Evolutionary conservation across 2,888 invertebrate genomes (phyloP).

Genomic region (Microctonus aethiopoides): DNA sequence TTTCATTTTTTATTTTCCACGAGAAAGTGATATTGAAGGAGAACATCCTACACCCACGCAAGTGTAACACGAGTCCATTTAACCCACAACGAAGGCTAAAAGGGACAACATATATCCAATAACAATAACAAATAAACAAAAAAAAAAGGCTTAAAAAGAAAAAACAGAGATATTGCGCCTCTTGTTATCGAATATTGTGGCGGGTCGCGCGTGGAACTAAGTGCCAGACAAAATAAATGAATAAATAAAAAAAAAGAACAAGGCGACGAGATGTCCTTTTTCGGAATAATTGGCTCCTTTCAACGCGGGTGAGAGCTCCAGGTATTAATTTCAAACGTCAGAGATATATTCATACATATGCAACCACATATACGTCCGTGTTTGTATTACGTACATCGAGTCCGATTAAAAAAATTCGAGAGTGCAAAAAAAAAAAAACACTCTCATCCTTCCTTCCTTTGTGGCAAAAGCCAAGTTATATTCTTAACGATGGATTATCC

Average conservation of each 20-base stretch:
- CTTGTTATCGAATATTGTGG: conserved; percentile 41
- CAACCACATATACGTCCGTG: too few species aligned
- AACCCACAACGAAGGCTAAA: background rate
- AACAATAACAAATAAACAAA: too few species aligned
- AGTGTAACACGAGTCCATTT: conserved; percentile 12
- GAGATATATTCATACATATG: conserved; percentile 20
- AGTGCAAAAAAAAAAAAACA: too few species aligned
- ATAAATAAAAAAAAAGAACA: conserved; percentile 12
- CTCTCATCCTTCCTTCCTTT: background rate
- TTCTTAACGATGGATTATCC: conserved; percentile 23
- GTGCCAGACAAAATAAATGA: conserved; percentile 1
- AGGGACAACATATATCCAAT: background rate
- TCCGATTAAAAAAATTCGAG: too few species aligned
- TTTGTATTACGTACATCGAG: too few species aligned
- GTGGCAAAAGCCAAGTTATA: background rate
- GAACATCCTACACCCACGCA: conserved; percentile 8
- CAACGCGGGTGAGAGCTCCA: conserved; percentile 32
- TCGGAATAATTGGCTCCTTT: conserved; percentile 43
- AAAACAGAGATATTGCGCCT: conserved; percentile 31
- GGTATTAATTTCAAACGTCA: conserved; percentile 40
- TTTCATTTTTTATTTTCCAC: background rate
- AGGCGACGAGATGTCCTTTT: conserved; percentile 35
- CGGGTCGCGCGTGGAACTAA: conserved; percentile 8
- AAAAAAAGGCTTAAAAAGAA: too few species aligned
- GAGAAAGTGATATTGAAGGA: background rate